Percentiles rank a stretch among this genome's conserved stretches.
Evolutionary conservation across 2,888 invertebrate species (phyloP).

Genomic region (Ephialtes manifestator): DNA sequence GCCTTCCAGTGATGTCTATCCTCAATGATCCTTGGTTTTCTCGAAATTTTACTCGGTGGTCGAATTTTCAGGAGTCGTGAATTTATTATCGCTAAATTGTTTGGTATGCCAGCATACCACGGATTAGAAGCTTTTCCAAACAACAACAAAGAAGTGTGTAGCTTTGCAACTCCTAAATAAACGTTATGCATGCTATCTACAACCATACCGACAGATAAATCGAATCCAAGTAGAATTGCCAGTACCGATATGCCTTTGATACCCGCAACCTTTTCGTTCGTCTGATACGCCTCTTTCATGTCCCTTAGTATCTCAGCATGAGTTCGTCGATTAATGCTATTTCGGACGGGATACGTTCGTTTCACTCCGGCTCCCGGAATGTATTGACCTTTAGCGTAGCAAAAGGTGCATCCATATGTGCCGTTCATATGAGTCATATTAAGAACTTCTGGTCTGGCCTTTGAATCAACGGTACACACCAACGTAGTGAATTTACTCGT

Average conservation of each 20-base stretch:
- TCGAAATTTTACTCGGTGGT: too few species aligned
- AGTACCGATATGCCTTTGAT: constrained; percentile 15
- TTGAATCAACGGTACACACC: constrained; percentile 32
- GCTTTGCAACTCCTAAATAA: too few species aligned
- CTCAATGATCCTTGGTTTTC: too few species aligned
- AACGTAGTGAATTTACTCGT: constrained; percentile 40
- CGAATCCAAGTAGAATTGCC: constrained; percentile 18
- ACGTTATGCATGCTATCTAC: too few species aligned
- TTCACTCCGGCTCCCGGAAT: neutral
- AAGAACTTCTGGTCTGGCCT: constrained; percentile 33
- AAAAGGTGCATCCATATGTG: constrained; percentile 19
- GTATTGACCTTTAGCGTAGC: constrained; percentile 8
- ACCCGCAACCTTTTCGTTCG: neutral
- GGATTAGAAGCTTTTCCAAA: too few species aligned
- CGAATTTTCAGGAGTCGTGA: too few species aligned
- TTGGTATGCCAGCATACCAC: too few species aligned
- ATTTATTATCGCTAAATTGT: too few species aligned
- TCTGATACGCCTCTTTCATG: constrained; percentile 19
- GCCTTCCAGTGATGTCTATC: too few species aligned
- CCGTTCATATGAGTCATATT: constrained; percentile 49
- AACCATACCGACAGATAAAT: constrained; percentile 20
- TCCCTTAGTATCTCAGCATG: constrained; percentile 6
- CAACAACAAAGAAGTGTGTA: too few species aligned
- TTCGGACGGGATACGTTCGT: constrained; percentile 4
- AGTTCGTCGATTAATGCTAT: neutral